These are phyloP conservation scores for Galbula dea DNA, from an alignment of 2,113 vertebrate genomes.

Conservation along the genomic window DNA sequence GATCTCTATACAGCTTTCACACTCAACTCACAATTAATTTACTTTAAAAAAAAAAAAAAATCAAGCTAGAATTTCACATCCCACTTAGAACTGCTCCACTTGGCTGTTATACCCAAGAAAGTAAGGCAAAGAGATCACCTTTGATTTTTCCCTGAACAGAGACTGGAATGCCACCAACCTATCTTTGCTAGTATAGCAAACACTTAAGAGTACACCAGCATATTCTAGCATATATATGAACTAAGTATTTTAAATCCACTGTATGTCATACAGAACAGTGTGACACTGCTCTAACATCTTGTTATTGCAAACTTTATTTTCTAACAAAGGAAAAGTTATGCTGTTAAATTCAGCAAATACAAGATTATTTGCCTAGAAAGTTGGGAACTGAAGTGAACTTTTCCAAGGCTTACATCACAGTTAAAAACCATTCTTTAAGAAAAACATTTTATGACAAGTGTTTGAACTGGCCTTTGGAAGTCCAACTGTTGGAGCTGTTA, in stretches of 20 bases:
- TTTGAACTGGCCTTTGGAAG: constrained; percentile 53
- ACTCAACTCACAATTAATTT: neutral
- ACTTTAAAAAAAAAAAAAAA: neutral
- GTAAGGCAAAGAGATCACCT: neutral
- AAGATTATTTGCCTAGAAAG: neutral
- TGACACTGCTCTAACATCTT: neutral
- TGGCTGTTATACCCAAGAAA: neutral
- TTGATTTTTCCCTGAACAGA: neutral
- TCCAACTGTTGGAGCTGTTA: constrained; percentile 1
- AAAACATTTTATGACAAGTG: neutral
- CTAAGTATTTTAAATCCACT: neutral
- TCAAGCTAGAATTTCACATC: neutral
- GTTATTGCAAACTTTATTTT: neutral
- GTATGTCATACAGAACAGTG: neutral
- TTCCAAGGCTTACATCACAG: neutral
- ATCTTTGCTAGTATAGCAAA: neutral
- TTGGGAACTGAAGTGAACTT: neutral
- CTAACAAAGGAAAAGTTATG: neutral
- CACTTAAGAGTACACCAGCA: too few species aligned
- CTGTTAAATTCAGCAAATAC: neutral
- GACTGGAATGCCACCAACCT: neutral
- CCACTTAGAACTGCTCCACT: neutral
- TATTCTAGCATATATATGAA: neutral
- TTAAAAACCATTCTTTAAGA: neutral
- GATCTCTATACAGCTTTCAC: neutral